Percentiles rank a stretch among this genome's conserved stretches.
phyloP scores from a whole-genome alignment of 2,797 vertebrate species.

The Hipposideros larvatus region DNA sequence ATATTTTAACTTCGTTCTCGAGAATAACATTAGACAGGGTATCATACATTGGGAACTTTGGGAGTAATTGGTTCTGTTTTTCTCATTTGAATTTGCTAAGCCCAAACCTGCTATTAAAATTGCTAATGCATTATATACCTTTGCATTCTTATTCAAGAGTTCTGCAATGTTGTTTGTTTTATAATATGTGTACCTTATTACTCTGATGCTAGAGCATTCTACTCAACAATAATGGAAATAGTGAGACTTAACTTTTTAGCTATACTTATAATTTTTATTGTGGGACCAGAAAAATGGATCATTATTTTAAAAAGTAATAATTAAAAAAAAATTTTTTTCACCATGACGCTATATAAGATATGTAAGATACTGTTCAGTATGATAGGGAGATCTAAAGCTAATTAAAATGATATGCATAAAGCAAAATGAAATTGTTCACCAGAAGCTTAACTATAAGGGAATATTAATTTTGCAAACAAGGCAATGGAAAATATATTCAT shows the following conservation, averaged over 20 bases:
- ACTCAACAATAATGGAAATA: background rate
- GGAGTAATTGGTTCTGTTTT: background rate
- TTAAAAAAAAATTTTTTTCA: background rate
- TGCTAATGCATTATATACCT: background rate
- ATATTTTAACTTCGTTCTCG: constrained; percentile 49
- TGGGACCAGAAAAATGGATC: constrained; percentile 22
- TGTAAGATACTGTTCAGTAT: background rate
- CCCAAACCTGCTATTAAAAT: background rate
- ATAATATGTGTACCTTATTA: background rate
- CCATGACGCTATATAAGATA: background rate
- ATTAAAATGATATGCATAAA: constrained; percentile 35
- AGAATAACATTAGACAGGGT: background rate
- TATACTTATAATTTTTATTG: background rate
- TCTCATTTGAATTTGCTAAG: constrained; percentile 54
- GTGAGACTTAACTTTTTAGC: constrained; percentile 25
- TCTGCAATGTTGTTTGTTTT: background rate
- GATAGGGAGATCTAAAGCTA: constrained; percentile 4
- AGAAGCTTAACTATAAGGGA: constrained; percentile 6
- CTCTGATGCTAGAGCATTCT: background rate
- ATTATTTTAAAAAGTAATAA: background rate
- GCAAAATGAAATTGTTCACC: constrained; percentile 9
- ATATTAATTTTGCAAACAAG: constrained; percentile 40
- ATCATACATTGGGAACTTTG: background rate
- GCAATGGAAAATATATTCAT: background rate
- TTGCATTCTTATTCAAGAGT: constrained; percentile 23